phyloP scores from a whole-genome alignment of 2,888 invertebrate genomes.

The Himalopsyche anomala region DNA sequence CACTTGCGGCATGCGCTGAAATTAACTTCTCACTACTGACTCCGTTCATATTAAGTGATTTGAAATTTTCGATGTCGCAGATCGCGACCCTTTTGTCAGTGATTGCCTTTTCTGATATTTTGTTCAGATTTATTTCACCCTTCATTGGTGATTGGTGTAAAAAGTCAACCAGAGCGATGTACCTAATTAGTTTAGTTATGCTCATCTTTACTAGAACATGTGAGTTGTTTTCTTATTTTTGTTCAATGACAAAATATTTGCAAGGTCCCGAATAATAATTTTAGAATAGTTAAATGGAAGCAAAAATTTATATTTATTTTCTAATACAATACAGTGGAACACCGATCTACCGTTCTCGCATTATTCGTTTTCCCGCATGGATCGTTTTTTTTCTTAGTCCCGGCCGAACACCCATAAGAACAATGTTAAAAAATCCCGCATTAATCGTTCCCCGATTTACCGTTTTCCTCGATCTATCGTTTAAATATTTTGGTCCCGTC shows the following conservation, averaged over 20 bases:
- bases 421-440: too few relatives aligned
- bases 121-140: slow-evolving; percentile 80
- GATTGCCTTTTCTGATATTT: slow-evolving; percentile 78
- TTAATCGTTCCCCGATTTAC: too few relatives aligned
- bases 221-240: slow-evolving; percentile 72
- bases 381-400: too few relatives aligned
- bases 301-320: too few relatives aligned
- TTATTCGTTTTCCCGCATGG: too few relatives aligned
- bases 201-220: slow-evolving; percentile 79
- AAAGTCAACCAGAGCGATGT: slow-evolving; percentile 80
- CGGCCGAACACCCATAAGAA: too few relatives aligned
- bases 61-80: slow-evolving; percentile 77
- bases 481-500: too few relatives aligned
- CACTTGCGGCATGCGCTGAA: slow-evolving; percentile 82
- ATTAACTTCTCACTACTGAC: slow-evolving; percentile 82
- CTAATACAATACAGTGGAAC: too few relatives aligned
- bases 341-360: too few relatives aligned
- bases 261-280: too few relatives aligned
- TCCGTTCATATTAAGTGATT: slow-evolving; percentile 82
- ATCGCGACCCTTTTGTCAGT: slow-evolving; percentile 81
- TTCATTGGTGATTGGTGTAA: slow-evolving; percentile 81
- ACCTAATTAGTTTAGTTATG: slow-evolving; percentile 78
- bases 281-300: too few relatives aligned
- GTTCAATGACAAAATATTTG: not conserved
- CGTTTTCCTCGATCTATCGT: too few relatives aligned